These are phyloP conservation scores for Periophthalmus magnuspinnatus DNA, from an alignment of 2,797 vertebrate genomes.

Conservation along the genomic window DNA sequence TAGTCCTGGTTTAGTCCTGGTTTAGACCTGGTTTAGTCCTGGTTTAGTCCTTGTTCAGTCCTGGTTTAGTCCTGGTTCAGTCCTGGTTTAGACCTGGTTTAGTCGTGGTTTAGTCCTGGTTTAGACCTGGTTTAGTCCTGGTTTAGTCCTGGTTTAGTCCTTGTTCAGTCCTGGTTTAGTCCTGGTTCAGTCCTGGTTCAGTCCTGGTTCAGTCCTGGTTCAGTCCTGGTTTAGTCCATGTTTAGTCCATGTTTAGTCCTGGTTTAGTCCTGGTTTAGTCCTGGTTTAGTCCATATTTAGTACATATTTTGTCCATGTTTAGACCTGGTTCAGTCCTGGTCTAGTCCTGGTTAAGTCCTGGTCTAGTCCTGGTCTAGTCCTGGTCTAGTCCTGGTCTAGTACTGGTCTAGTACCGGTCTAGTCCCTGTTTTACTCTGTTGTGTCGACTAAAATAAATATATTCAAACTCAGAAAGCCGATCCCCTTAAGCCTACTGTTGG, in stretches of 20 bases:
- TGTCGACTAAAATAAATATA: not conserved
- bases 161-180: not conserved
- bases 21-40: too few relatives aligned
- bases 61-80: not conserved
- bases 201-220: not conserved
- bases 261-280: not conserved
- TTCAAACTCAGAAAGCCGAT: not conserved
- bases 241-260: not conserved
- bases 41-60: not conserved
- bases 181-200: not conserved
- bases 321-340: too few relatives aligned
- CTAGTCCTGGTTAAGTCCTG: too few relatives aligned
- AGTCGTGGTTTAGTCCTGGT: not conserved
- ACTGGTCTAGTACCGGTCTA: not conserved
- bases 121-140: too few relatives aligned
- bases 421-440: not conserved
- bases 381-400: too few relatives aligned
- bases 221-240: too few relatives aligned
- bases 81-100: not conserved
- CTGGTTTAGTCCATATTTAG: not conserved
- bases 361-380: too few relatives aligned
- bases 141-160: too few relatives aligned
- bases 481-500: constrained; percentile 8
- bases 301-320: too few relatives aligned
- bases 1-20: too few relatives aligned